Base-by-base conservation (phyloP, 2,113 vertebrate species). In the Dinomys branickii region DNA sequence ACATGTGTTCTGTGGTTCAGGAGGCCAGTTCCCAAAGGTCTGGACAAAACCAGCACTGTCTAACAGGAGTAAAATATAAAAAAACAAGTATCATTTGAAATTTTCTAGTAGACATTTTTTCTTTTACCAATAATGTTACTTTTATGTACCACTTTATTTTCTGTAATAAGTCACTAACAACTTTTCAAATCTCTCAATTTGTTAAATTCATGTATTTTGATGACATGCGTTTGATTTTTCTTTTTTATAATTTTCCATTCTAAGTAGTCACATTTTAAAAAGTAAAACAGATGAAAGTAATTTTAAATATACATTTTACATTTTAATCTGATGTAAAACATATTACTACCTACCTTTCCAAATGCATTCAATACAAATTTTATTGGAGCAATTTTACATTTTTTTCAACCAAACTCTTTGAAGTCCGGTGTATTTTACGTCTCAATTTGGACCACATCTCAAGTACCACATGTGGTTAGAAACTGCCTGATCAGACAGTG, bases 301-400 rank as follows among this genome's bases (percentile, higher is more conserved):
- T 56, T 56, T 56, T 56, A 56, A 63, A 63, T 77, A 80, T 41
- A 89, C 14, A 95, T 91, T 93, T 73, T 38, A 86, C 61, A 87
- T 67, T 81, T 90, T 83, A 97, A 90, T 56, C 28, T 28, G 65
- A 30, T 67, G 14, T 78, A 33, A 85, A 95, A 93, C 85, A 90
- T 35, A 84, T 77, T 47, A 50, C 47, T 50, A 9, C 47, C 47
- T 50, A 90, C 30, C 22, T 85, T 91, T 71, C 80, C 35, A 93
- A 88, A 78, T n/a, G 1, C 78, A 73, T 52, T 77, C 33, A 95
- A 59, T 28, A 54, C 82, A 87, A 81, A 93, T 87, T 52, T 81
- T 59, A 88, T 16, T 26, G 22, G 47, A 91, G 58, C 75, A 95
- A 82, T 56, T 86, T 65, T 67, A 71, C 47, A 44, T 52, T 61